phyloP scores from a whole-genome alignment of 1,140 invertebrate genomes.

The Philotrypesis tridentata region DNA sequence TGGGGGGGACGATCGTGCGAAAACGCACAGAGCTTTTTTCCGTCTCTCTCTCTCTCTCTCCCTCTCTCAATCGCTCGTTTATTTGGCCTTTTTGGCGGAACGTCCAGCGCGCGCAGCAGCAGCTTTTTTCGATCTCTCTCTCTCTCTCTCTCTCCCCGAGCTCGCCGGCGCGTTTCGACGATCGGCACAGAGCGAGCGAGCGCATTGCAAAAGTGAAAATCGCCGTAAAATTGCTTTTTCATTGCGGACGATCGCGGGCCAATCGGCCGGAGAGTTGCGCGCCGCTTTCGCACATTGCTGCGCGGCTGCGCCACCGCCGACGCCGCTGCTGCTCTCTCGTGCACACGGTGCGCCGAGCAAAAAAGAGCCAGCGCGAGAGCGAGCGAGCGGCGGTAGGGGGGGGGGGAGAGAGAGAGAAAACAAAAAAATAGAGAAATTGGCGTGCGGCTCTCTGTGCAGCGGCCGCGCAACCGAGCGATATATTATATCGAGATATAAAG shows the following conservation, averaged over 20 bases:
- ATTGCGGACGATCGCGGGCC: conserved; percentile 35
- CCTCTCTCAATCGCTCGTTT: not conserved
- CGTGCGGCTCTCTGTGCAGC: not conserved
- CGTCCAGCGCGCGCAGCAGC: too few relatives aligned
- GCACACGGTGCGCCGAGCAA: not conserved
- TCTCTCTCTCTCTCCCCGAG: too few relatives aligned
- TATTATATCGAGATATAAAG: not conserved
- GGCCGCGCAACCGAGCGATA: not conserved
- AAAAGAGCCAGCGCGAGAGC: conserved; percentile 8
- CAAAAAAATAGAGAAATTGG: conserved; percentile 16
- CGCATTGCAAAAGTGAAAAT: conserved; percentile 44
- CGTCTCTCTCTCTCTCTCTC: not conserved
- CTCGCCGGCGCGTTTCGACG: conserved; percentile 35
- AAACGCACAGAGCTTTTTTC: conserved; percentile 7
- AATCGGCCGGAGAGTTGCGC: conserved; percentile 21
- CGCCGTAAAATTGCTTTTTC: conserved; percentile 45
- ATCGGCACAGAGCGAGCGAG: conserved; percentile 13
- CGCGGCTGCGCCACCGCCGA: not conserved
- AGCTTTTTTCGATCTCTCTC: conserved; percentile 3
- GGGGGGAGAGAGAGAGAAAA: not conserved
- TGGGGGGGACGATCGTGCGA: not conserved
- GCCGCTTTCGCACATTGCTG: conserved; percentile 25
- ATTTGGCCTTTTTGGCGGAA: not conserved
- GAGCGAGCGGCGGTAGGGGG: not conserved
- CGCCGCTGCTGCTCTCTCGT: not conserved